A percentile compares a stretch with the other conserved stretches of the same genome.
Conservation (phyloP, 2,113 vertebrate species). For the Xiphophorus couchianus region DNA sequence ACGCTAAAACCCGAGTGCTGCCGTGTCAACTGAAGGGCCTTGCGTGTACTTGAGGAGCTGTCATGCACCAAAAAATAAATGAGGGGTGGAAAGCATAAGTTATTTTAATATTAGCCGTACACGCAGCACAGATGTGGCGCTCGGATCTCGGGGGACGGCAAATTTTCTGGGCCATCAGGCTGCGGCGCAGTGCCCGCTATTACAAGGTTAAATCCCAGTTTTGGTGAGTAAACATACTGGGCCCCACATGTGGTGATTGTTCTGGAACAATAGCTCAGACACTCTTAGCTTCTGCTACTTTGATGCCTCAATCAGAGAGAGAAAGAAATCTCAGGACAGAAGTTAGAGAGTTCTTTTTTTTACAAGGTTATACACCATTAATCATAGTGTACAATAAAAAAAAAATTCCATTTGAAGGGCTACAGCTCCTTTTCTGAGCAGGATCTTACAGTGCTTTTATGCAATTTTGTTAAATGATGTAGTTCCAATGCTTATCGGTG, state of each 20-base stretch:
- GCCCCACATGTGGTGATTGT: slow-evolving; percentile 2
- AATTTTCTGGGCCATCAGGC: slow-evolving; percentile 55
- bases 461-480: too few species aligned
- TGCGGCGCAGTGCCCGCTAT: slow-evolving; percentile 6
- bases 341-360: background rate
- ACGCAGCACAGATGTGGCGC: slow-evolving; percentile 17
- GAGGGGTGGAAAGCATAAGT: background rate
- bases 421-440: too few species aligned
- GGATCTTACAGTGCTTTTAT: too few species aligned
- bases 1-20: background rate
- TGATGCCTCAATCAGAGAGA: background rate
- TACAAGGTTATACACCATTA: too few species aligned
- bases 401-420: too few species aligned
- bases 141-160: slow-evolving; percentile 29
- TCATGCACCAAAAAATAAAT: slow-evolving; percentile 25
- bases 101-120: slow-evolving; percentile 45
- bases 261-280: slow-evolving; percentile 18
- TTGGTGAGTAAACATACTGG: slow-evolving; percentile 18
- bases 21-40: background rate
- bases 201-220: slow-evolving; percentile 33
- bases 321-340: background rate
- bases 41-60: background rate
- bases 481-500: too few species aligned
- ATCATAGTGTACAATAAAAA: too few species aligned
- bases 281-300: slow-evolving; percentile 5